Evolutionary conservation across 2,888 invertebrate genomes (phyloP).

Genomic region (Ophonus ardosiacus): DNA sequence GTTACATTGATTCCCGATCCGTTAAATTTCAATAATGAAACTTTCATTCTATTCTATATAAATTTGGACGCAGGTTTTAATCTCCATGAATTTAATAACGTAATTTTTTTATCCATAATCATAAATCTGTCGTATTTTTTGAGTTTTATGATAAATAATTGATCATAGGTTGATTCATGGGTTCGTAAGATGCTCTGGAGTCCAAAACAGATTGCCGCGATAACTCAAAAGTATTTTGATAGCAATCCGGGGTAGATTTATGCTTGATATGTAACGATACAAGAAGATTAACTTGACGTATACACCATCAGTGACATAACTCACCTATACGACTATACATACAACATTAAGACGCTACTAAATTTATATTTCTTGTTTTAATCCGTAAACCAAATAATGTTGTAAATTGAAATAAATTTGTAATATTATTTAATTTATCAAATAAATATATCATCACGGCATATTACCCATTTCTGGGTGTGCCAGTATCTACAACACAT

Average conservation of each 20-base stretch:
- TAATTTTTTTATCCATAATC: not conserved
- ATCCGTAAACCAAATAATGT: too few species aligned
- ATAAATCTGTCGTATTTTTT: not conserved
- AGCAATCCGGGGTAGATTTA: conserved; percentile 48
- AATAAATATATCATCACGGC: too few species aligned
- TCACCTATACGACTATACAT: too few species aligned
- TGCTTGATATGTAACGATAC: conserved; percentile 25
- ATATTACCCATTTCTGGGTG: too few species aligned
- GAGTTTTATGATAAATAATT: conserved; percentile 58
- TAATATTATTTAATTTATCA: too few species aligned
- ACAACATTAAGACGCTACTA: too few species aligned
- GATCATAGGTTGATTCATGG: conserved; percentile 51
- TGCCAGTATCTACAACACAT: too few species aligned
- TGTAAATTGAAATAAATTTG: too few species aligned
- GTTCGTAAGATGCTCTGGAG: conserved; percentile 6
- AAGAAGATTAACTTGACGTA: not conserved
- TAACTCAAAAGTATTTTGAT: conserved; percentile 62
- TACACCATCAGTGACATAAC: not conserved
- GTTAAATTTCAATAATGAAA: too few species aligned
- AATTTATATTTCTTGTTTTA: too few species aligned
- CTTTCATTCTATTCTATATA: too few species aligned
- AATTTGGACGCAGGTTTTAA: not conserved
- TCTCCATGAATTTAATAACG: not conserved
- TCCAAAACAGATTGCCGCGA: conserved; percentile 52
- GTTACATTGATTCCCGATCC: too few species aligned